Percentiles rank a stretch among this genome's conserved stretches.
Evolutionary conservation across 2,113 vertebrate species (phyloP).

Genomic region (Numida meleagris): DNA sequence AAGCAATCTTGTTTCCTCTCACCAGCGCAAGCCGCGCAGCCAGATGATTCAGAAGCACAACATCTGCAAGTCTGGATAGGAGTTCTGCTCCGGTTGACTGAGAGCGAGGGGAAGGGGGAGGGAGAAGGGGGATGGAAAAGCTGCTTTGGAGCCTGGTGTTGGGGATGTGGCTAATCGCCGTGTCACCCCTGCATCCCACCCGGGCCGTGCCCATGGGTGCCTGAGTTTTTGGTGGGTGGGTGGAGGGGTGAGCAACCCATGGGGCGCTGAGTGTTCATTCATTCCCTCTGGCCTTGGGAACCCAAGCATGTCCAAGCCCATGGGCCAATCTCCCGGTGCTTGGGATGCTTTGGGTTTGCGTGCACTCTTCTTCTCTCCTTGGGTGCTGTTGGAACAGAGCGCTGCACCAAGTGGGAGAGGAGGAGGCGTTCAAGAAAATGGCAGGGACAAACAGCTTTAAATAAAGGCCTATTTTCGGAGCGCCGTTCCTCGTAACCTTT

Average conservation of each 20-base stretch:
- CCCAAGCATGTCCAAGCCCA: not conserved
- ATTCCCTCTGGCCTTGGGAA: not conserved
- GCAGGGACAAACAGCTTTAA: not conserved
- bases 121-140: not conserved
- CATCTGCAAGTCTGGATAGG: slow-evolving; percentile 51
- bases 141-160: not conserved
- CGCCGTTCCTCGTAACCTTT: slow-evolving; percentile 62
- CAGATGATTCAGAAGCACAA: slow-evolving; percentile 36
- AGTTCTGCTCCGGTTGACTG: slow-evolving; percentile 42
- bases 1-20: slow-evolving; percentile 12
- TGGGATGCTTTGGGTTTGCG: not conserved
- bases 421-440: not conserved
- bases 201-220: not conserved
- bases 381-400: not conserved
- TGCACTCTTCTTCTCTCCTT: not conserved
- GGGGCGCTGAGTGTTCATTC: not conserved
- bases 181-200: not conserved
- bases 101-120: not conserved
- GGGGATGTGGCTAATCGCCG: not conserved
- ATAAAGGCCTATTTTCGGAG: not conserved
- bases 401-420: not conserved
- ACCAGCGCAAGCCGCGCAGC: not conserved
- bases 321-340: rapidly evolving
- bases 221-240: not conserved
- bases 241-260: not conserved